Percentiles rank a stretch among this genome's conserved stretches.
Conservation (phyloP, 92 coral and sea anemone genomes). For the Siderastrea radians region DNA sequence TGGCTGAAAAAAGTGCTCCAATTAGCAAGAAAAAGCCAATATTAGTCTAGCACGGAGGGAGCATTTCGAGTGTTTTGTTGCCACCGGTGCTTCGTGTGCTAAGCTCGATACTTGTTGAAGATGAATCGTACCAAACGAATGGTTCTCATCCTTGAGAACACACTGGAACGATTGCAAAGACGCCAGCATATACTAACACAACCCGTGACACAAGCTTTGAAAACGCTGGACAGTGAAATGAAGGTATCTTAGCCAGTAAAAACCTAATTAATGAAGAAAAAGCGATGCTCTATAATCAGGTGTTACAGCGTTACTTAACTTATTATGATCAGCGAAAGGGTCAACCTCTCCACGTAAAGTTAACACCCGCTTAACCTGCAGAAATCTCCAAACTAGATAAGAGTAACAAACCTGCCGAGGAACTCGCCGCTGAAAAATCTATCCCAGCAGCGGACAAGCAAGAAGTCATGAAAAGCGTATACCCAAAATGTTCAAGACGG, state of each 20-base stretch:
- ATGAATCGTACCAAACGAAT: constrained; percentile 19
- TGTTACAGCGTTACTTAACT: no score
- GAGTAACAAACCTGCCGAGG: neutral
- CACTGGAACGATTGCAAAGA: constrained; percentile 16
- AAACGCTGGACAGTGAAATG: constrained; percentile 15
- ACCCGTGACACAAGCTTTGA: neutral
- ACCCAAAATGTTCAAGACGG: neutral
- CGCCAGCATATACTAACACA: constrained; percentile 37
- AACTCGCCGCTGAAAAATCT: neutral
- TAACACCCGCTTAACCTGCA: neutral
- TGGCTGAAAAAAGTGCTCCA: neutral
- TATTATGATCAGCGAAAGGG: no score
- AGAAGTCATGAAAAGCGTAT: constrained; percentile 22
- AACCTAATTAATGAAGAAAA: constrained; percentile 42
- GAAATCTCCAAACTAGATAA: neutral
- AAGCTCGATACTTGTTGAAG: constrained; percentile 2
- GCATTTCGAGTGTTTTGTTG: neutral
- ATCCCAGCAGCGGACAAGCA: neutral
- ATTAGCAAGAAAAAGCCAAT: neutral
- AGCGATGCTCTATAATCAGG: constrained; percentile 36
- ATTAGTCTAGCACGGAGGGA: neutral
- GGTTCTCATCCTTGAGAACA: constrained; percentile 50
- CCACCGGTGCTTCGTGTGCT: constrained; percentile 23
- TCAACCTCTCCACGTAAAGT: constrained; percentile 17
- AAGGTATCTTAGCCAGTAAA: constrained; percentile 20